These are phyloP conservation scores for Pollimyrus isidori DNA, from an alignment of 2,113 vertebrate species.

Conservation along the genomic window DNA sequence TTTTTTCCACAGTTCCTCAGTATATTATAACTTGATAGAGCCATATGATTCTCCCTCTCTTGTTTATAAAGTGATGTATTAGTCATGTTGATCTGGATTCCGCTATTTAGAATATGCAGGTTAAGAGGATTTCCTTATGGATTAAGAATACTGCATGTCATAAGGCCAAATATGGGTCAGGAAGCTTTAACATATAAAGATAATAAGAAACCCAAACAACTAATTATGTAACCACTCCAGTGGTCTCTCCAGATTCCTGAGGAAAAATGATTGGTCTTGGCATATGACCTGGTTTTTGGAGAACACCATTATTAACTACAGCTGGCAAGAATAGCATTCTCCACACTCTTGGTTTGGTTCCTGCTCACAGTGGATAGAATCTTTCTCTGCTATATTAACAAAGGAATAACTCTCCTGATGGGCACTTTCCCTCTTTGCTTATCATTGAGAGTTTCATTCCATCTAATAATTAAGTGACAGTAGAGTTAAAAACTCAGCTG, in stretches of 20 bases:
- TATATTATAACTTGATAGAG: background rate
- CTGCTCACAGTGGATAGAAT: conserved; percentile 48
- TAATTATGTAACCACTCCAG: conserved; percentile 45
- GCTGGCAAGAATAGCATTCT: conserved; percentile 59
- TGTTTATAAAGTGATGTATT: background rate
- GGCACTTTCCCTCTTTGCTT: conserved; percentile 30
- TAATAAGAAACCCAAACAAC: conserved; percentile 53
- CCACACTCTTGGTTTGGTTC: conserved; percentile 53
- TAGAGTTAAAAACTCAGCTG: conserved; percentile 34
- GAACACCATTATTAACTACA: conserved; percentile 21
- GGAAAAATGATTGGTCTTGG: conserved; percentile 35
- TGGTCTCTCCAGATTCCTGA: conserved; percentile 37
- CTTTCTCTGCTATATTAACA: conserved; percentile 34
- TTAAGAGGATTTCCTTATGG: background rate
- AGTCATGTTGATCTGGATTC: background rate
- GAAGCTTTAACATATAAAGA: conserved; percentile 40
- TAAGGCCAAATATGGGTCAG: conserved; percentile 33
- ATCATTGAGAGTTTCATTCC: conserved; percentile 33
- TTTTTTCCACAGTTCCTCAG: background rate
- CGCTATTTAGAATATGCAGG: background rate
- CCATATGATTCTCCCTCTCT: background rate
- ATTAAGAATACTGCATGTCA: conserved; percentile 22
- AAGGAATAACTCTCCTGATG: conserved; percentile 31
- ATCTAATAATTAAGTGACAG: conserved; percentile 41
- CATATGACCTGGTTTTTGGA: conserved; percentile 49